A percentile compares a stretch with the other conserved stretches of the same genome.
These are phyloP conservation scores for Forbesichthys agassizii DNA, from an alignment of 2,113 vertebrate species.

Conservation along the genomic window DNA sequence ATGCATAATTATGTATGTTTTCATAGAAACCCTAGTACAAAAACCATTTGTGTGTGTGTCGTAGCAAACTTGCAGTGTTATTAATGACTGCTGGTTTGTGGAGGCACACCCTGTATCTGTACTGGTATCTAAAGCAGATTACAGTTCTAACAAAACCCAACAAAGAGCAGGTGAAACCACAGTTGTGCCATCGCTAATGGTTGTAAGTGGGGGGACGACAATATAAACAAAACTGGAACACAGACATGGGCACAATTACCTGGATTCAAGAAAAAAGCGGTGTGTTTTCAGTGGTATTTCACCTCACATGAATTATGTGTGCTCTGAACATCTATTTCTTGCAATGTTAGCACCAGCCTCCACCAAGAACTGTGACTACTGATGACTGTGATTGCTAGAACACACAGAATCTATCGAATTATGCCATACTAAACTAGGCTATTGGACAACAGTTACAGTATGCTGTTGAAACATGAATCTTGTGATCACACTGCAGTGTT, in stretches of 20 bases:
- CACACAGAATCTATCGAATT: constrained; percentile 8
- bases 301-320: background rate
- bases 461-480: background rate
- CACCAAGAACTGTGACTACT: constrained; percentile 1
- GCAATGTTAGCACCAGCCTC: constrained; percentile 1
- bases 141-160: constrained; percentile 55
- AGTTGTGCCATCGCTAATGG: constrained; percentile 63
- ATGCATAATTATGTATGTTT: background rate
- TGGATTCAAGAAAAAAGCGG: no score
- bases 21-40: background rate
- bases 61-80: no score
- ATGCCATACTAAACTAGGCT: background rate
- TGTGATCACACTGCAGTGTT: background rate
- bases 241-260: no score
- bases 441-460: no score
- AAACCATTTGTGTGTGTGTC: constrained; percentile 1
- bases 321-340: constrained; percentile 11
- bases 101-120: no score
- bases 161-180: constrained; percentile 46
- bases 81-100: no score
- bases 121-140: constrained; percentile 50
- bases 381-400: constrained; percentile 17
- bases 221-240: no score
- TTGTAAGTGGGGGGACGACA: background rate
- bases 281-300: constrained; percentile 5